These are phyloP conservation scores for Pyrocoelia pectoralis DNA, from an alignment of 2,888 invertebrate genomes.

Conservation along the genomic window DNA sequence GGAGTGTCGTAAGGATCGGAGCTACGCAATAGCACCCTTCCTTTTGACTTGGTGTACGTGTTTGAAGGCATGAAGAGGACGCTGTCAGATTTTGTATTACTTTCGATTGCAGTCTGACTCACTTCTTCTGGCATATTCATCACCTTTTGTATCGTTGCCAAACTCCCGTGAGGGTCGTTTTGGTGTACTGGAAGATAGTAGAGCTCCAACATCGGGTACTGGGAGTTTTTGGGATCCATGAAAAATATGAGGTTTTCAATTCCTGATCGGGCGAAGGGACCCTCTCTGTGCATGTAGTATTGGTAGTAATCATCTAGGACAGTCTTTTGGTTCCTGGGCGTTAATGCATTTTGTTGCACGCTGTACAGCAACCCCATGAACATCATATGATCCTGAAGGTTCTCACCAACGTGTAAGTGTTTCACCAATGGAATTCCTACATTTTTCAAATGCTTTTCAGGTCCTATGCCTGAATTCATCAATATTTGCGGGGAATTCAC, in stretches of 20 bases:
- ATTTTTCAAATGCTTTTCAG: slow-evolving; percentile 53
- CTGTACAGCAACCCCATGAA: slow-evolving; percentile 40
- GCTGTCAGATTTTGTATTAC: slow-evolving; percentile 46
- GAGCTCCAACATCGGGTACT: slow-evolving; percentile 46
- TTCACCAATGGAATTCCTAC: slow-evolving; percentile 47
- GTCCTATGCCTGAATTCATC: slow-evolving; percentile 68
- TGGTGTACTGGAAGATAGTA: slow-evolving; percentile 45
- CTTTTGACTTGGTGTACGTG: slow-evolving; percentile 61
- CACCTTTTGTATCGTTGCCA: slow-evolving; percentile 39
- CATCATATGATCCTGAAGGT: slow-evolving; percentile 57
- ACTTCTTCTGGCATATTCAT: slow-evolving; percentile 46
- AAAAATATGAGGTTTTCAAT: slow-evolving; percentile 62
- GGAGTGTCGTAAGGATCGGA: slow-evolving; percentile 66
- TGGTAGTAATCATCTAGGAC: slow-evolving; percentile 52
- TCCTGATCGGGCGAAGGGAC: slow-evolving; percentile 58
- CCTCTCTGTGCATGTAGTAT: slow-evolving; percentile 63
- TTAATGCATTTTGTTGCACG: slow-evolving; percentile 15
- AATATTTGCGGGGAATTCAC: slow-evolving; percentile 70
- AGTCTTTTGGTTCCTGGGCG: slow-evolving; percentile 13
- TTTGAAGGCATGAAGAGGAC: slow-evolving; percentile 47
- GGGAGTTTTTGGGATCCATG: slow-evolving; percentile 58
- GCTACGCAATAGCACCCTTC: slow-evolving; percentile 60
- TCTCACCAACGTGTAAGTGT: slow-evolving; percentile 50
- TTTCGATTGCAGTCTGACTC: slow-evolving; percentile 42
- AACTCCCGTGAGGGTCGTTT: slow-evolving; percentile 51